These are phyloP conservation scores for Dromiciops gliroides DNA, from an alignment of 2,113 vertebrate species.

Conservation along the genomic window DNA sequence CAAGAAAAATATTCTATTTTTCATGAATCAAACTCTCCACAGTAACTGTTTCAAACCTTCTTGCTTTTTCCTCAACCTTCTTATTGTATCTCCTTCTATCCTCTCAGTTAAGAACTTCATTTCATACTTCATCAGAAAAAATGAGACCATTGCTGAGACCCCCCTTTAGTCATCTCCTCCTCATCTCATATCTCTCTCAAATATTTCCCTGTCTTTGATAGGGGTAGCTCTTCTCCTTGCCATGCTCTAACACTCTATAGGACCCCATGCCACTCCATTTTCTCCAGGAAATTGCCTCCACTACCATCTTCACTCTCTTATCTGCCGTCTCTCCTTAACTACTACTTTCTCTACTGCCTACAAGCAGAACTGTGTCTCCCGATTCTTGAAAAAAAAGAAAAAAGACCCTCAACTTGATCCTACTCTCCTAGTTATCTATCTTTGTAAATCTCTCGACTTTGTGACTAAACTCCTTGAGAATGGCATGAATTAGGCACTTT, in stretches of 20 bases:
- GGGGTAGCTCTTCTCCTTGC: not conserved
- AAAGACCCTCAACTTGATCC: not conserved
- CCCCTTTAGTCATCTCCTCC: not conserved
- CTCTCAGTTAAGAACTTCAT: not conserved
- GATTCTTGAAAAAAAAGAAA: not conserved
- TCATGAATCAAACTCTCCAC: not conserved
- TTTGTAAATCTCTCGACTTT: not conserved
- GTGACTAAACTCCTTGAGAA: not conserved
- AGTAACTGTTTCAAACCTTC: not conserved
- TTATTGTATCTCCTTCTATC: not conserved
- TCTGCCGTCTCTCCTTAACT: not conserved
- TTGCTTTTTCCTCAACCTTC: not conserved
- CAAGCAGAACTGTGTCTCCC: not conserved
- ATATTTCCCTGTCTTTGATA: not conserved
- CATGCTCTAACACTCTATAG: not conserved
- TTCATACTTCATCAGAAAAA: not conserved
- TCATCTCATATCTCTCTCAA: not conserved
- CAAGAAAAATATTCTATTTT: not conserved
- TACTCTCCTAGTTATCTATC: not conserved
- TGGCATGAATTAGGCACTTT: not conserved
- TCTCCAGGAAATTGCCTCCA: not conserved
- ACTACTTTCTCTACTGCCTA: not conserved
- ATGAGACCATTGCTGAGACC: not conserved
- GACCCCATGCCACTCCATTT: not conserved
- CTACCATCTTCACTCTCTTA: not conserved